phyloP scores from a whole-genome alignment of 2,113 vertebrate species.

The Chascanopsetta lugubris region DNA sequence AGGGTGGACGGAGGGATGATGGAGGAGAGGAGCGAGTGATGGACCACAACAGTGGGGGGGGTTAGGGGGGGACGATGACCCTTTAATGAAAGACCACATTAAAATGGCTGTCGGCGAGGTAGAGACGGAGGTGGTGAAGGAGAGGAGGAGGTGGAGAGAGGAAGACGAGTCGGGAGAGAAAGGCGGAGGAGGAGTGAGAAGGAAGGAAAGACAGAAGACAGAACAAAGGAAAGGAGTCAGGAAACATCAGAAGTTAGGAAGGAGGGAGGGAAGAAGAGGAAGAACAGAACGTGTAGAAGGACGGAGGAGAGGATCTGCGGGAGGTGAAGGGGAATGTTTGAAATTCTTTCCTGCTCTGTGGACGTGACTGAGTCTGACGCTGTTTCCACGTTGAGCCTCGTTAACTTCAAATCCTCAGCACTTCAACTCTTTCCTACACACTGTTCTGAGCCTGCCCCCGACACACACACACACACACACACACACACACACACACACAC shows the following conservation, averaged over 20 bases:
- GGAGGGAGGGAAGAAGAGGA: neutral
- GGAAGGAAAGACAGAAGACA: neutral
- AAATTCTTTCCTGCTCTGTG: conserved; percentile 50
- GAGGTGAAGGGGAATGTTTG: conserved; percentile 19
- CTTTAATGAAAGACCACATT: neutral
- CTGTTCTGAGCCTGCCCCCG: too few species aligned
- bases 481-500: conserved; percentile 15
- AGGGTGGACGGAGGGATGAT: conserved; percentile 37
- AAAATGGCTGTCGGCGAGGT: too few species aligned
- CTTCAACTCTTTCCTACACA: conserved; percentile 54
- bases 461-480: conserved; percentile 14
- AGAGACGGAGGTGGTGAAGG: neutral
- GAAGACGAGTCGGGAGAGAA: neutral
- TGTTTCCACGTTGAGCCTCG: conserved; percentile 61
- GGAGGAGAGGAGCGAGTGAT: conserved; percentile 24
- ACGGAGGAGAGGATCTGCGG: neutral
- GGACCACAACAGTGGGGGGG: conserved; percentile 22
- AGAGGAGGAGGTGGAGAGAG: neutral
- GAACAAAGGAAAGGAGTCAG: neutral
- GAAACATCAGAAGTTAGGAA: neutral
- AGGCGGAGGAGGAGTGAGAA: neutral
- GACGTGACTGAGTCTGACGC: conserved; percentile 29
- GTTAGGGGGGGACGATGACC: neutral
- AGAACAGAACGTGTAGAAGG: neutral
- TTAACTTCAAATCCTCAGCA: conserved; percentile 51